phyloP scores from a whole-genome alignment of 1,140 invertebrate species.

The Semibalanus balanoides region DNA sequence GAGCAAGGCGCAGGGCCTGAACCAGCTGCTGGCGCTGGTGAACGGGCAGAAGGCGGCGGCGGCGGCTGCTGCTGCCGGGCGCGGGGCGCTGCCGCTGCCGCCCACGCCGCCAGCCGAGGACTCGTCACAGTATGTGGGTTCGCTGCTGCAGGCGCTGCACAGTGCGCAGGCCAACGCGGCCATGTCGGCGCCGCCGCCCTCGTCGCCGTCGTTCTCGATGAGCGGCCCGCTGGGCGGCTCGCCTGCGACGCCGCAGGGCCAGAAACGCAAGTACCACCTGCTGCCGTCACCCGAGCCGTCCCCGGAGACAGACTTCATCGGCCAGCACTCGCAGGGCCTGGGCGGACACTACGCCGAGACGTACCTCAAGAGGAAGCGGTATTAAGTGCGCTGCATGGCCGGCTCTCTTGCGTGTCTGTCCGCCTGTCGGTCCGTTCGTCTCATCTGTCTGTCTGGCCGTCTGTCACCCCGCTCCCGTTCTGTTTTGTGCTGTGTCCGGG shows the following conservation, averaged over 20 bases:
- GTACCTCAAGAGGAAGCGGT: conserved; percentile 32
- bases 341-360: conserved; percentile 43
- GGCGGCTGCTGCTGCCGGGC: conserved; percentile 9
- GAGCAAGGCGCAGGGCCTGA: conserved; percentile 27
- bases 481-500: too few species aligned
- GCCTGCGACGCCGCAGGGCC: conserved; percentile 27
- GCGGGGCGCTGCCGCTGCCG: conserved; percentile 13
- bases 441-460: neutral
- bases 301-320: conserved; percentile 37
- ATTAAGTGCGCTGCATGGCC: neutral
- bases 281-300: conserved; percentile 38
- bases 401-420: neutral
- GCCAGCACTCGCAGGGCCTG: conserved; percentile 42
- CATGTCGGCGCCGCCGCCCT: conserved; percentile 17
- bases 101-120: conserved; percentile 14
- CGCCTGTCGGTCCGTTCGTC: too few species aligned
- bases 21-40: conserved; percentile 25
- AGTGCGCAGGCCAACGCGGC: conserved; percentile 15
- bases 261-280: conserved; percentile 36
- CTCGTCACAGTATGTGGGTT: conserved; percentile 8
- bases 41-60: conserved; percentile 17
- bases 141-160: conserved; percentile 9
- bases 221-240: neutral
- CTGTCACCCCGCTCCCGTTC: neutral
- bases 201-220: conserved; percentile 3